Evolutionary conservation across 2,113 vertebrate species (phyloP).

Genomic region (Myiagra hebetior): DNA sequence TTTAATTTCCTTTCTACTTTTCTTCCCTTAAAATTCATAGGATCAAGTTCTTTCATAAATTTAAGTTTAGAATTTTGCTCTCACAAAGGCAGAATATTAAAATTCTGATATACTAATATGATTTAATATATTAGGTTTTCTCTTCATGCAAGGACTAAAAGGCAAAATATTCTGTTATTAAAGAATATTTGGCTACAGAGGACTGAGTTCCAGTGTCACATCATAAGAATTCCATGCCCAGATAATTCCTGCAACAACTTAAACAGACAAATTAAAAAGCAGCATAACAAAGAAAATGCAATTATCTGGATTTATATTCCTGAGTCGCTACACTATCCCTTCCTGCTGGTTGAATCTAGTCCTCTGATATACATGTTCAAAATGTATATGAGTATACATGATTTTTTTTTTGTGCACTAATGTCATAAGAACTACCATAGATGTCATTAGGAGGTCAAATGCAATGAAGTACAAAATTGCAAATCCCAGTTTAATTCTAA

Average conservation of each 20-base stretch:
- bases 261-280: not conserved
- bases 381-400: not conserved
- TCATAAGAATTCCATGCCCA: not conserved
- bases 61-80: not conserved
- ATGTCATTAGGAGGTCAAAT: not conserved
- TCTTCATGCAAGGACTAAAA: not conserved
- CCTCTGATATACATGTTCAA: fast-evolving
- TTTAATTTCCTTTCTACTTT: not conserved
- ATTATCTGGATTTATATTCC: not conserved
- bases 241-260: not conserved
- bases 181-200: not conserved
- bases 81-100: not conserved
- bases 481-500: not conserved
- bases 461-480: not conserved
- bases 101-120: not conserved
- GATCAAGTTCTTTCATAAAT: not conserved
- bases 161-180: not conserved
- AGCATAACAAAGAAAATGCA: not conserved
- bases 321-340: not conserved
- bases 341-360: not conserved
- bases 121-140: not conserved
- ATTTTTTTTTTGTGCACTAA: not conserved
- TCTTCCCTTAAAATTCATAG: not conserved
- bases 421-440: not conserved
- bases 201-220: not conserved